Percentiles rank a stretch among this genome's conserved stretches.
phyloP scores from a whole-genome alignment of 2,888 invertebrate species.

The Hydropsyche betteni region DNA sequence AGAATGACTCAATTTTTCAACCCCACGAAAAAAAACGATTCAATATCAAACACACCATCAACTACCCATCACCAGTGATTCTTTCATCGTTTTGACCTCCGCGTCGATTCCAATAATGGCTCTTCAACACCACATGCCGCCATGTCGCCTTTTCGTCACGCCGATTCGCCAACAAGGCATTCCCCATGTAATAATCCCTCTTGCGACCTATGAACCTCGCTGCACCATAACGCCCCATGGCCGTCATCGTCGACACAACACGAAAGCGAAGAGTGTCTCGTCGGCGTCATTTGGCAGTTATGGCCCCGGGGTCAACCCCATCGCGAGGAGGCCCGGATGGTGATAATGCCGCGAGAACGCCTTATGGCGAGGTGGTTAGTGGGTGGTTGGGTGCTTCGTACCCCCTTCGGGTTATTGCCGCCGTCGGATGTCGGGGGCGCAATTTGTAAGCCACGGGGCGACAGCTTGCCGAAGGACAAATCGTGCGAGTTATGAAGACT shows the following conservation, averaged over 20 bases:
- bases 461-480: constrained; percentile 45
- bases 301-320: constrained; percentile 50
- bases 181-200: too few relatives aligned
- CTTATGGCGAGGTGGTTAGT: constrained; percentile 52
- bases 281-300: constrained; percentile 51
- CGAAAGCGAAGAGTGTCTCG: constrained; percentile 5
- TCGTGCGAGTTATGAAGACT: constrained; percentile 34
- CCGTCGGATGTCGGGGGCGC: constrained; percentile 39
- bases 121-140: too few relatives aligned
- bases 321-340: constrained; percentile 43
- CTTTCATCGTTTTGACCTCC: too few relatives aligned
- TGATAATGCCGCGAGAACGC: constrained; percentile 53
- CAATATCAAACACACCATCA: too few relatives aligned
- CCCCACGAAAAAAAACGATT: too few relatives aligned
- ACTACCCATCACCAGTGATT: too few relatives aligned
- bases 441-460: constrained; percentile 48
- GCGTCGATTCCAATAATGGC: too few relatives aligned
- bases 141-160: constrained; percentile 7
- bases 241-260: not conserved
- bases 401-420: constrained; percentile 42
- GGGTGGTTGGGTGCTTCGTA: not conserved
- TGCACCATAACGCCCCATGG: not conserved
- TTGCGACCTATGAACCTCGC: too few relatives aligned
- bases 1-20: too few relatives aligned
- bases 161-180: not conserved